phyloP scores from a whole-genome alignment of 2,888 invertebrate species.

The Athalia circularis region DNA sequence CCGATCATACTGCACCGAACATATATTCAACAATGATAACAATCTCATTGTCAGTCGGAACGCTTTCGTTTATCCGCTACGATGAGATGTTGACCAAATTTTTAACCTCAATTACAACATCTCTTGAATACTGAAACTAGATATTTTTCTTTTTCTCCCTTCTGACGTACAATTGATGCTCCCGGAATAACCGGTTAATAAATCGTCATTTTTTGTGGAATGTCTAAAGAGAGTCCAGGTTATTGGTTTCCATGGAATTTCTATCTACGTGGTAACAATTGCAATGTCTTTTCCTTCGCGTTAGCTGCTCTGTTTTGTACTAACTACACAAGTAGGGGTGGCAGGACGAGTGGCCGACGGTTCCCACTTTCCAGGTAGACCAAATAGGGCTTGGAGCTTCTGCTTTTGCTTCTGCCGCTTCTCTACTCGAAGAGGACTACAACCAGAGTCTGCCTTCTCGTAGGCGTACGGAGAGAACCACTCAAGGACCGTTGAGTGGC shows the following conservation, averaged over 20 bases:
- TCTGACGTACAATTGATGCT: not conserved
- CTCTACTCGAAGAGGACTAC: slow-evolving; percentile 27
- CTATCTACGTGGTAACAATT: not conserved
- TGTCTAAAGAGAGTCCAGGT: no score
- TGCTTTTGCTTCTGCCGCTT: not conserved
- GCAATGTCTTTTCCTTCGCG: slow-evolving; percentile 33
- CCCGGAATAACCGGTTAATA: no score
- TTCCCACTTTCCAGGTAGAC: slow-evolving; percentile 57
- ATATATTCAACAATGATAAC: slow-evolving; percentile 21
- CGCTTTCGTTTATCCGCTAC: not conserved
- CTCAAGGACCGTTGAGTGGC: slow-evolving; percentile 73
- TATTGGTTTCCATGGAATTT: no score
- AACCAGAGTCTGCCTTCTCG: slow-evolving; percentile 51
- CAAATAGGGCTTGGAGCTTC: not conserved
- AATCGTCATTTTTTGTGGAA: no score
- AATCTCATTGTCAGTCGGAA: slow-evolving; percentile 7
- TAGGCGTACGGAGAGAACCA: slow-evolving; percentile 66
- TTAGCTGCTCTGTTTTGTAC: not conserved
- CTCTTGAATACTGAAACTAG: not conserved
- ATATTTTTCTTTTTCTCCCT: not conserved
- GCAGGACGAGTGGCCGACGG: slow-evolving; percentile 46
- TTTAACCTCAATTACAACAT: not conserved
- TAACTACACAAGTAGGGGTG: not conserved
- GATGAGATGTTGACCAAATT: slow-evolving; percentile 1
- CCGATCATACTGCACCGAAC: slow-evolving; percentile 67